Evolutionary conservation across 2,888 invertebrate species (phyloP), one percentile per base, ranked within the genome.

Genomic region (Andrena trimmerana): DNA sequence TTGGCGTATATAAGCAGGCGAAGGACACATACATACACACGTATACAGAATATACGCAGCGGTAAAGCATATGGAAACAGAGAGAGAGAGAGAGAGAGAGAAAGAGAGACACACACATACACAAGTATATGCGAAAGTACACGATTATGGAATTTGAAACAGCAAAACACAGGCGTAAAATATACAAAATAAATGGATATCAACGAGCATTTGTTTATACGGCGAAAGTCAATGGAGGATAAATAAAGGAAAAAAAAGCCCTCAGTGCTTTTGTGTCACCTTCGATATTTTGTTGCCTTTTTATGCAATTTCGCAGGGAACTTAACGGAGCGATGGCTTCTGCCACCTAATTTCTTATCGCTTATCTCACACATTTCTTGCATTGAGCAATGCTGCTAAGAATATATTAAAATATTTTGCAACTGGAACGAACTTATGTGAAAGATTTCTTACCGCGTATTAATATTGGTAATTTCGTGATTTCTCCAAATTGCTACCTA

Each of bases 171-270:
- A 71, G 54, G 57, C 79, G 50, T 72, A 81, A 81, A 78, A 57
- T 81, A 78, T 79, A 78, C 72, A 72, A 42, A 78, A 63, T 72
- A 57, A 81, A 72, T 67, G 67, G 62, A 73, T 81, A 81, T 67
- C 81, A 81, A 81, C 72, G 79, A 81, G 81, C 81, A 81, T 81
- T 81, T 81, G 81, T 81, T 81, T 81, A 81, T 78, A 81, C 79
- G 63, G 33, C 73, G 48, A 36, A 81, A 68, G 67, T 72, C 54
- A 63, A 68, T 78, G 81, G 72, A 81, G 63, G 79, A 81, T 78
- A 72, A 80, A 79, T 79, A 81, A 81, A 81, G 57, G 57, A 62
- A 31, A 62, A 72, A 68, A 81, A 81, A 79, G 79, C 72, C 62
- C 29, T 72, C 16, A 63, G 31, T 81, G 79, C 81, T 81, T 78